Conservation (phyloP, 1,140 invertebrate species). For the Maconellicoccus hirsutus region DNA sequence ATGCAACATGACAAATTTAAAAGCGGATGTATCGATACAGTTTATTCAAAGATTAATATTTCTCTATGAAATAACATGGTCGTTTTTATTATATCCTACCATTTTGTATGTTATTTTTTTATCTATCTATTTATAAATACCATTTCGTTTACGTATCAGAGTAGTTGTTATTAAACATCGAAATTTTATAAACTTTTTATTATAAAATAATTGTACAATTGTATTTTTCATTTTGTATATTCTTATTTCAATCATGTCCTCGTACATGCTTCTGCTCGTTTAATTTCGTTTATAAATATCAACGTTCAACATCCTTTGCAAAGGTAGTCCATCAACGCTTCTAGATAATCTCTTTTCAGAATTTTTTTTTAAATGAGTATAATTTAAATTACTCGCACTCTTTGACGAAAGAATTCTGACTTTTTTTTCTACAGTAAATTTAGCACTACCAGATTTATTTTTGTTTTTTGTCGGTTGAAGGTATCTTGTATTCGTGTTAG, state of each 20-base stretch:
- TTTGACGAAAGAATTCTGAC: not conserved
- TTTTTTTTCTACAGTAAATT: not conserved
- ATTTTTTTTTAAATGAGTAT: not conserved
- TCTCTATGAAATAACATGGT: not conserved
- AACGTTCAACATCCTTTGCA: no score
- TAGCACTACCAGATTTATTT: not conserved
- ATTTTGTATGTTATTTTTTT: slow-evolving; percentile 2
- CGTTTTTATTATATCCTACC: not conserved
- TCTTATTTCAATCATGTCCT: no score
- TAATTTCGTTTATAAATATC: no score
- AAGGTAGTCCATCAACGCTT: not conserved
- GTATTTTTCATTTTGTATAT: no score
- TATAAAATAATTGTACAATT: no score
- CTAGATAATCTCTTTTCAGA: not conserved
- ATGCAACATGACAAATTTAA: no score
- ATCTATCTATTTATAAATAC: not conserved
- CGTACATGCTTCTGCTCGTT: no score
- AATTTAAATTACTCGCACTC: not conserved
- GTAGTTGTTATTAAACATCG: not conserved
- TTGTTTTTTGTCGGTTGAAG: not conserved
- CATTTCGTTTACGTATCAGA: not conserved
- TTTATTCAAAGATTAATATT: no score
- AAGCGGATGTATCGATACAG: no score
- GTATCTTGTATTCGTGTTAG: not conserved
- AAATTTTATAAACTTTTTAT: no score